phyloP scores from a whole-genome alignment of 2,888 invertebrate species.

The Alsophila aescularia region DNA sequence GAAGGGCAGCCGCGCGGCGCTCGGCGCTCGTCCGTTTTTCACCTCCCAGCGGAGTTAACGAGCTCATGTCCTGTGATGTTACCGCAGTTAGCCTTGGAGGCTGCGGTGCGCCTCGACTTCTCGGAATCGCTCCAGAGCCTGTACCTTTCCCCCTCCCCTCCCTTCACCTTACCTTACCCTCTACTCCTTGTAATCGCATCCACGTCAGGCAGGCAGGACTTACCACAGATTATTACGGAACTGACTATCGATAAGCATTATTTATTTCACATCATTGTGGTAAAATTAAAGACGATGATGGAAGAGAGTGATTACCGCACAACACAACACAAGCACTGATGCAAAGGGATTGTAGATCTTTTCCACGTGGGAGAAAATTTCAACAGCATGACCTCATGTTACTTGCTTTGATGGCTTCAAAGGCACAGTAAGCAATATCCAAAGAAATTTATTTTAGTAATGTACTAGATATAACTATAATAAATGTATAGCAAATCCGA shows the following conservation, averaged over 20 bases:
- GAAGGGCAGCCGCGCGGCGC: constrained; percentile 35
- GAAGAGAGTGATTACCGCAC: too few species aligned
- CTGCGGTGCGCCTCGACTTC: constrained; percentile 67
- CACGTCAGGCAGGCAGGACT: constrained; percentile 50
- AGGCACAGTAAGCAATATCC: too few species aligned
- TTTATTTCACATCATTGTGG: too few species aligned
- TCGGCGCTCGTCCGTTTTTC: constrained; percentile 64
- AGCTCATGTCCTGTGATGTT: constrained; percentile 73
- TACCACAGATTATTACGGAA: constrained; percentile 35
- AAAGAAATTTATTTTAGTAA: too few species aligned
- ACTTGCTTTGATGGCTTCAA: too few species aligned
- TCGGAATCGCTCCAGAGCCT: constrained; percentile 65
- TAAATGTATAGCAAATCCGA: too few species aligned
- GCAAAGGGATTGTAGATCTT: too few species aligned
- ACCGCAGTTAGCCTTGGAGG: constrained; percentile 73
- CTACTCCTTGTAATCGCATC: constrained; percentile 60
- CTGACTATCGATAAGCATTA: background rate
- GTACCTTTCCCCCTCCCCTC: constrained; percentile 23
- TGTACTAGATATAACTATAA: too few species aligned
- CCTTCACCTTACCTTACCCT: constrained; percentile 44
- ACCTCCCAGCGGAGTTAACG: constrained; percentile 71
- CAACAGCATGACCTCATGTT: too few species aligned
- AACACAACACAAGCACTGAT: too few species aligned
- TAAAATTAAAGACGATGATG: too few species aligned
- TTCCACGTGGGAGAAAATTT: too few species aligned